These are phyloP conservation scores for Hyposoter dolosus DNA, from an alignment of 2,888 invertebrate genomes.

Conservation along the genomic window DNA sequence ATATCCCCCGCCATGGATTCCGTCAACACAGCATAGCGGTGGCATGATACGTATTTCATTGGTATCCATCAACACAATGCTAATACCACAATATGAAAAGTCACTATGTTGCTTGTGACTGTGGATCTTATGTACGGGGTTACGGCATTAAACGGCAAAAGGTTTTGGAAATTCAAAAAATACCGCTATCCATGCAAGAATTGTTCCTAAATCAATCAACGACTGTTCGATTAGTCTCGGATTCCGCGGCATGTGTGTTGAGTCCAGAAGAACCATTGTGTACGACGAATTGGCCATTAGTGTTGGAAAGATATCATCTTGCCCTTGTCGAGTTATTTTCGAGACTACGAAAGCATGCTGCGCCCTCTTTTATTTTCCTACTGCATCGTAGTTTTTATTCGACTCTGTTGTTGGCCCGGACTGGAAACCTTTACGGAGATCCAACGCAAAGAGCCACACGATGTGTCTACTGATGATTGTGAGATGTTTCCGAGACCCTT, in stretches of 20 bases:
- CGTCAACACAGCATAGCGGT: constrained; percentile 43
- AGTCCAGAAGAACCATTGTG: constrained; percentile 70
- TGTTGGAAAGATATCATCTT: constrained; percentile 73
- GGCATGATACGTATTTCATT: constrained; percentile 24
- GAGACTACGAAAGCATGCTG: constrained; percentile 41
- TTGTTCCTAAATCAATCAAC: constrained; percentile 71
- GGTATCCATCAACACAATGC: constrained; percentile 30
- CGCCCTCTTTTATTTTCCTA: constrained; percentile 56
- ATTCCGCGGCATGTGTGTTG: constrained; percentile 58
- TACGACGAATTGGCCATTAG: constrained; percentile 74
- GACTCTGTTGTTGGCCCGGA: background rate
- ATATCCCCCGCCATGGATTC: constrained; percentile 45
- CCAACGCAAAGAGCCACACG: constrained; percentile 42
- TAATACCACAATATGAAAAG: background rate
- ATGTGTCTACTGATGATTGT: constrained; percentile 46
- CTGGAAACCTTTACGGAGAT: background rate
- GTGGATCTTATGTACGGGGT: constrained; percentile 1
- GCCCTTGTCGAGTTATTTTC: constrained; percentile 35
- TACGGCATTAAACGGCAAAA: constrained; percentile 1
- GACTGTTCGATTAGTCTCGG: constrained; percentile 71
- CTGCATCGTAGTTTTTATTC: constrained; percentile 27
- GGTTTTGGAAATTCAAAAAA: constrained; percentile 47
- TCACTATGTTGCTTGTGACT: background rate
- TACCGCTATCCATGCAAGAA: constrained; percentile 1
- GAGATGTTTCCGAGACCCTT: constrained; percentile 51